Percentiles rank a stretch among this genome's conserved stretches.
phyloP scores from a whole-genome alignment of 2,113 vertebrate genomes.

The Passer montanus region DNA sequence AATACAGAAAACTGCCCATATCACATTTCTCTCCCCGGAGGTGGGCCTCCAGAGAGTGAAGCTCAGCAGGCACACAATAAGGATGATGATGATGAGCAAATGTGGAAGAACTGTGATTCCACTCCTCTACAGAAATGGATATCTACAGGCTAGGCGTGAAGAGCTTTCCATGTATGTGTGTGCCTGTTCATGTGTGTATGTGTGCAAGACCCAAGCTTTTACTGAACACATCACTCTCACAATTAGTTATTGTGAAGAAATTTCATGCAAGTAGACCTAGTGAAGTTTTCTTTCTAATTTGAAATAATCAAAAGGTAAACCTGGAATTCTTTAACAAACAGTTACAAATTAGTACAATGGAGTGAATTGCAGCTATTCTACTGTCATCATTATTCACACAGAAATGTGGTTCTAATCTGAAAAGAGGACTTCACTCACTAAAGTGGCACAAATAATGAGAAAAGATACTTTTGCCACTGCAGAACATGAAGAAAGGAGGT shows the following conservation, averaged over 20 bases:
- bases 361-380: neutral
- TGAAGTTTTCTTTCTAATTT: neutral
- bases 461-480: neutral
- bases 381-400: neutral
- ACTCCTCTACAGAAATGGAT: neutral
- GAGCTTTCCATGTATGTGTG: neutral
- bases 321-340: neutral
- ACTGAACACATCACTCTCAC: neutral
- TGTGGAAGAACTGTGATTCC: neutral
- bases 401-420: neutral
- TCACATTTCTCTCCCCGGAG: neutral
- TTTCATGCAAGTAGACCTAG: neutral
- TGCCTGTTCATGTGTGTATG: fast-evolving
- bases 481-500: neutral
- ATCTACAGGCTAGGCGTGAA: neutral
- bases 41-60: neutral
- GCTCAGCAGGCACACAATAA: neutral
- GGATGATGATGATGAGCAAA: neutral
- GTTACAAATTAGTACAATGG: neutral
- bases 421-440: neutral
- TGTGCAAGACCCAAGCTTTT: neutral
- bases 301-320: neutral
- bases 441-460: neutral
- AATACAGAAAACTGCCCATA: constrained; percentile 11
- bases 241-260: neutral